Base-by-base conservation (phyloP, 2,888 invertebrate species). In the Philonicus albiceps region DNA sequence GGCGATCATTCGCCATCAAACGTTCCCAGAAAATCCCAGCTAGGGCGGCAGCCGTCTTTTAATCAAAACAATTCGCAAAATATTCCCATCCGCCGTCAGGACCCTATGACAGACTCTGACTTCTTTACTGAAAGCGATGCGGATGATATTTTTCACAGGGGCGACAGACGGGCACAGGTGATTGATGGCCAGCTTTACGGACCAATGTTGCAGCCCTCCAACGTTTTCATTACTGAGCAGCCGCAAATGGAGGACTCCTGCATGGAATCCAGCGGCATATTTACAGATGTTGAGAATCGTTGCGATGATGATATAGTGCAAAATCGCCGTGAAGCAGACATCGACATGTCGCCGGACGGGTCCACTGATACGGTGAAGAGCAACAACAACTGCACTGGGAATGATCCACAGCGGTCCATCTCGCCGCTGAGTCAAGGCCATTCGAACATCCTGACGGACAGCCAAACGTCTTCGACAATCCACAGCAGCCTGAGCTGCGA, bases 161-260 rank as follows among this genome's bases (percentile, higher is more conserved):
- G 95, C 19, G 96, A 97, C 90, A 93, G 96, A 43, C 94, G 94
- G 86, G 96, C 96, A 6, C 96, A 97, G 92, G 96, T 97, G 4
- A 97, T 97, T 88, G 97, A 97, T 91, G 97, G 97, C 1, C 97
- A 97, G 43, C 92, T 97, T n/a, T 97, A 97, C 91, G 96, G 96
- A 81, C 93, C 94, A 43, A 91, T 91, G 90, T 91, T 93, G 34
- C 89, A 89, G 53, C 88, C 90, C n/a, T 90, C 92, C 2, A 93
- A 94, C 87, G 93, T 94, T 78, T 93, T 93, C 88, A 93, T 93
- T 1, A 93, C 93, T 30, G 90, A 90, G 88, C 91, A 91, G 88
- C 94, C 93, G n/a, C 94, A 93, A 90, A 89, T 91, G 89, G 97
- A 97, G 91, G 97, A 97, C 89, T 95, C 95, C 1, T 95, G 95